Evolutionary conservation across 1,140 invertebrate species (phyloP), one percentile per base, ranked within the genome.

Genomic region (Phocides pigmalion): DNA sequence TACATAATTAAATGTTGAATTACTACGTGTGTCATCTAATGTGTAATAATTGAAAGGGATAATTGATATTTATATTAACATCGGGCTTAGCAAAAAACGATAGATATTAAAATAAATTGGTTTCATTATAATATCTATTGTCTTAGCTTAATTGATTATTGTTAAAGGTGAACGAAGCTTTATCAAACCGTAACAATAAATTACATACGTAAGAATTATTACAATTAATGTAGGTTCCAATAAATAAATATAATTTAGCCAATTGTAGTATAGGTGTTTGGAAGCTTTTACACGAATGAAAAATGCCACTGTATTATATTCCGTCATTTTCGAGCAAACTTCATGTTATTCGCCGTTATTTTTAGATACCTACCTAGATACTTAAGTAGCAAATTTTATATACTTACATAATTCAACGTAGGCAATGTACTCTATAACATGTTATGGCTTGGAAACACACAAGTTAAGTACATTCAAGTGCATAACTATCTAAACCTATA

Each of bases 201-300:
- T 84, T 82, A 81, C 77, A 86, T 89, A 86, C 87, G 84, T 89
- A 89, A 84, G 83, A 72, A 71, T 74, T 74, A 53, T 68, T 73
- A 72, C 66, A 76, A 68, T 77, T 66, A 62, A 58, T 28, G 71
- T 77, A 75, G 79, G 67, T 76, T 73, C 19, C 58, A 62, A 39
- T 53, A 32, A 75, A 62, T 74, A 70, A 73, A 76, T 74, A 70
- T 68, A 74, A 79, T 67, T 72, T 82, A 84, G 79, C 69, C 42
- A 70, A 75, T 81, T 28, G 82, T 84, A 83, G 79, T 64, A 71
- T 87, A 86, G 85, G 79, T 78, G 83, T 90, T 90, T 90, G 75
- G 86, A 89, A 67, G 87, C 86, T 90, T 90, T 90, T 90, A 90
- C 87, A 90, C 82, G 56, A 74, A 75, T 84, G 77, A 76, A 68